Evolutionary conservation across 2,797 vertebrate genomes (phyloP).

Genomic region (Distichodus sexfasciatus): DNA sequence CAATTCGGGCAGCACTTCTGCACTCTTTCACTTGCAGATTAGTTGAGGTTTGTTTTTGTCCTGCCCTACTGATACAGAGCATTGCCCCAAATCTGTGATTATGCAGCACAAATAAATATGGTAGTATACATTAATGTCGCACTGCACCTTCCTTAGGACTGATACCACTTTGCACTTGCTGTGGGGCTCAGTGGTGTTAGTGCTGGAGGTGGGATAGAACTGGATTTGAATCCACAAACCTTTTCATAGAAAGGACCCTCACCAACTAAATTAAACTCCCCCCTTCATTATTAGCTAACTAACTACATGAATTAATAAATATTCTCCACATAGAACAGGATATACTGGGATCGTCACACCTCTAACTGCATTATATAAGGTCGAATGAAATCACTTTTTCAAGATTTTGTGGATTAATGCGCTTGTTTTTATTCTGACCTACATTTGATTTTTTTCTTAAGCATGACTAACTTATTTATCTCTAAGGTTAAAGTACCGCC

Average conservation of each 20-base stretch:
- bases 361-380: too few species aligned
- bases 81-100: not conserved
- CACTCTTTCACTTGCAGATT: not conserved
- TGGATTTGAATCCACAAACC: not conserved
- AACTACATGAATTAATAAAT: too few species aligned
- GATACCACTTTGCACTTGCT: not conserved
- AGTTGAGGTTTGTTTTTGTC: not conserved
- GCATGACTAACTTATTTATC: conserved; percentile 67
- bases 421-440: conserved; percentile 59
- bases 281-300: too few species aligned
- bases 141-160: not conserved
- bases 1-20: too few species aligned
- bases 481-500: not conserved
- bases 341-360: too few species aligned
- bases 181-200: too few species aligned
- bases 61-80: not conserved
- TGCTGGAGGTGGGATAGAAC: too few species aligned
- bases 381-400: conserved; percentile 22
- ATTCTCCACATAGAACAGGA: too few species aligned
- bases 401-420: conserved; percentile 58
- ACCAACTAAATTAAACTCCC: too few species aligned
- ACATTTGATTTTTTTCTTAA: conserved; percentile 56
- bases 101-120: not conserved
- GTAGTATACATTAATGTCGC: not conserved
- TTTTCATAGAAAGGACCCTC: conserved; percentile 16